Evolutionary conservation across 2,113 vertebrate species (phyloP).

Genomic region (Dinomys branickii): DNA sequence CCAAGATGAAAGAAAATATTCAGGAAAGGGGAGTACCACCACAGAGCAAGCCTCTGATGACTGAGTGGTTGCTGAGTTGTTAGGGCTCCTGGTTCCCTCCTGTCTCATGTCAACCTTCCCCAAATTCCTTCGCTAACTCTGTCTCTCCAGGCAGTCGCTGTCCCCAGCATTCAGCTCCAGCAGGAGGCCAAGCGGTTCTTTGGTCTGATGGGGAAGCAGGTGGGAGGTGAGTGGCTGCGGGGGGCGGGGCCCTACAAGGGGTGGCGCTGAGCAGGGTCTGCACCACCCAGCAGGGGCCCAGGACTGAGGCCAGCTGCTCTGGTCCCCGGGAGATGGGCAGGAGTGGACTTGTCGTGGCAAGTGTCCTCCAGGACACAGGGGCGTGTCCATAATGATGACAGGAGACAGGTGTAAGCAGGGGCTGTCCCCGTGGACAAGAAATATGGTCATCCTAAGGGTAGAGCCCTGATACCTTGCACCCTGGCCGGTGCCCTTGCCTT

Average conservation of each 20-base stretch:
- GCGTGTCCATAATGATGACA: neutral
- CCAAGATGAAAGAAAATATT: neutral
- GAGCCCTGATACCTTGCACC: neutral
- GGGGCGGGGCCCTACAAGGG: neutral
- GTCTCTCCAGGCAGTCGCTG: conserved; percentile 38
- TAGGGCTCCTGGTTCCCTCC: neutral
- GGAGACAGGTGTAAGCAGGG: neutral
- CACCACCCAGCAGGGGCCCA: neutral
- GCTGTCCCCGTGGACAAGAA: neutral
- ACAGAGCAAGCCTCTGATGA: neutral
- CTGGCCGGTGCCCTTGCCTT: neutral
- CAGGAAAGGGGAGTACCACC: neutral
- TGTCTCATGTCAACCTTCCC: neutral
- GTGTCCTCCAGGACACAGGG: neutral
- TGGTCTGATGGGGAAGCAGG: conserved; percentile 91
- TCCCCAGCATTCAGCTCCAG: conserved; percentile 46
- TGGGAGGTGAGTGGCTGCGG: conserved; percentile 58
- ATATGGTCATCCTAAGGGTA: neutral
- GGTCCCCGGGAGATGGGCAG: neutral
- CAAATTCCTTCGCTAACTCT: neutral
- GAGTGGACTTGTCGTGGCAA: neutral
- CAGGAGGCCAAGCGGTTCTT: conserved; percentile 88
- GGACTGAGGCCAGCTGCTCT: neutral
- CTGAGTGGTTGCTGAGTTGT: neutral
- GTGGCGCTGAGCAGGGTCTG: neutral